Base-by-base conservation (phyloP, 2,113 vertebrate species). In the Xiphorhynchus elegans region DNA sequence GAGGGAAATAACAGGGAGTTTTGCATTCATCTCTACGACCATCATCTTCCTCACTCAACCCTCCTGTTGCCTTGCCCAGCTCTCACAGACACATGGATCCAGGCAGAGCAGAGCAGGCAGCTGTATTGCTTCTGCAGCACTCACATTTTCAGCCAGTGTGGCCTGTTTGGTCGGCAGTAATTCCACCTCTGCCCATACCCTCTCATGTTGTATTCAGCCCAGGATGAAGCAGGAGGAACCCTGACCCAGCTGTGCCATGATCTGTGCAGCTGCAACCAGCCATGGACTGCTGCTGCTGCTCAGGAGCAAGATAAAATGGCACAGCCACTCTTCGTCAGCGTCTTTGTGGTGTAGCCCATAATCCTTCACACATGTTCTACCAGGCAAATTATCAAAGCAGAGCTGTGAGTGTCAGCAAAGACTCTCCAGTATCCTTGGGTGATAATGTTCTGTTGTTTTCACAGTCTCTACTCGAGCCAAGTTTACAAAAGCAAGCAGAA, bases 381-480 rank as follows among this genome's bases (percentile, higher is more conserved):
- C 73, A 76, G 66, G 88, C 76, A 50, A 69, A 89, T 87, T 68
- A 79, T 75, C 80, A 96, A 86, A 95, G 91, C 76, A 75, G 66
- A 91, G 69, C 86, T 44, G 2, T 37, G 76, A 80, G 37, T 64
- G 53, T 81, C 73, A 78, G 62, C 44, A 80, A 69, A 87, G 68
- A 52, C 72, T 75, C 69, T 85, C 63, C 90, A 74, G 63, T 69
- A 83, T 76, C 84, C 69, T 82, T 69, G 88, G n/a, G 58, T 89
- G 86, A 87, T 58, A 90, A 84, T 24, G 68, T 79, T 90, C 12
- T 0, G 23, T 47, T 90, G 56, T 90, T 95, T 96, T 75, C 50
- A 68, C 47, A 84, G 92, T 18, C 52, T 84, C 64, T 49, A 3
- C 68, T 72, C 2, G 10, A 93, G 60, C 56, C 79, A 68, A 81